Conservation (phyloP, 64 coral and sea anemone species). For the Cladopsammia gracilis region DNA sequence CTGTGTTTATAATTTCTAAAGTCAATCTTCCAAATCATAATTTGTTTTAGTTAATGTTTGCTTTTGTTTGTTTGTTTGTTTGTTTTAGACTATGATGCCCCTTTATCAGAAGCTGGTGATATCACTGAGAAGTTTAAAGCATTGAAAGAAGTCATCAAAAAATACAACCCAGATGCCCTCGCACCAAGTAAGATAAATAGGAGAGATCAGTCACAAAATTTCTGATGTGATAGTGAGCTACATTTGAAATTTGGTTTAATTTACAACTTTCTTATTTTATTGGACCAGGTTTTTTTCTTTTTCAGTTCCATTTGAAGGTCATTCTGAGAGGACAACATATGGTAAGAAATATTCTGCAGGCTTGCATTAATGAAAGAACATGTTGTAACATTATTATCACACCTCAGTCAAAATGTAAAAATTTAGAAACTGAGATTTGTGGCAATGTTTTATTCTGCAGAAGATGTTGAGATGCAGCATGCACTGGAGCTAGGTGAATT, state of each 20-base stretch:
- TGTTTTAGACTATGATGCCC: constrained; percentile 63
- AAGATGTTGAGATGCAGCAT: constrained; percentile 48
- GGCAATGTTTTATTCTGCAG: background rate
- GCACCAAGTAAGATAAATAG: background rate
- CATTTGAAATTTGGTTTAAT: background rate
- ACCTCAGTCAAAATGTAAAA: background rate
- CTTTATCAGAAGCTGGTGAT: constrained; percentile 69
- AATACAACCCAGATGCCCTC: background rate
- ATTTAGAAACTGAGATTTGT: background rate
- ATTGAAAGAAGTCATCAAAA: constrained; percentile 22
- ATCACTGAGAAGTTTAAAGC: constrained; percentile 53
- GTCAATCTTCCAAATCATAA: background rate
- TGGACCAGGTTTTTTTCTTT: background rate
- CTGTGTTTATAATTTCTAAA: too few species aligned
- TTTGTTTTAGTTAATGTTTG: too few species aligned
- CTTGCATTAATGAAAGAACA: background rate
- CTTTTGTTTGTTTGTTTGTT: background rate
- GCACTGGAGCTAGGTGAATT: background rate
- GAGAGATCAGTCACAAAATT: background rate
- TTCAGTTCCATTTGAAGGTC: background rate
- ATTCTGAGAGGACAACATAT: background rate
- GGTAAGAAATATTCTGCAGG: background rate
- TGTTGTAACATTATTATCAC: too few species aligned
- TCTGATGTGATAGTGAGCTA: background rate
- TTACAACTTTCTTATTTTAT: background rate